Base-by-base conservation (phyloP, 1,140 invertebrate species). In the Diabrotica virgifera region DNA sequence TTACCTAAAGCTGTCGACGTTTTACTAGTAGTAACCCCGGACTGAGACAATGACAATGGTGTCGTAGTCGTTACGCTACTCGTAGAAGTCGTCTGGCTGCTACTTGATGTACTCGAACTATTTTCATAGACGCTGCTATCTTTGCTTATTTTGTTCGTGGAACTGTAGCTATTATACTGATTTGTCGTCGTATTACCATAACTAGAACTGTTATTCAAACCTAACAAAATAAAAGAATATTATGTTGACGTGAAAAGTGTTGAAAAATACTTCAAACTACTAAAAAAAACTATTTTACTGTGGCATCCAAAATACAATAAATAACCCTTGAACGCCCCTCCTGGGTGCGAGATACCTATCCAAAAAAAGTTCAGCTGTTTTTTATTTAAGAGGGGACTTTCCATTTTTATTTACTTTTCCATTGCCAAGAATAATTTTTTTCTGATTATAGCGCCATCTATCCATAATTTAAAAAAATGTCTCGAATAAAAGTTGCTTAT, bases 81-180 rank as follows among this genome's bases (percentile, higher is more conserved):
- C 24, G 84, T 80, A 46, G 40, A 46, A 10, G 40, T 46, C 37
- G 81, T 82, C 4, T 83, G 79, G 5, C 81, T 77, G 12, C 81
- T 76, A 62, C 70, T 82, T 59, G 78, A 83, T 1, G 77, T 78
- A n/a, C 79, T 79, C 40, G 80, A 80, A 56, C 81, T 80, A 60
- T 77, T 83, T 69, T 76, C 84, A 63, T 84, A 85, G 37, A 85
- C 85, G 40, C 81, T 81, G 58, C 82, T 83, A 65, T 84, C 85
- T 69, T 84, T 83, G 37, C 77, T 80, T 36, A 84, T 67, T 72
- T 84, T 84, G 60, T 81, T 82, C 62, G 80, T 77, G 52, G 80
- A 75, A 68, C 73, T 76, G 68, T 79, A 79, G 62, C 68, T 78
- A 61, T 76, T 78, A 68, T 79, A 79, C 52, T 79, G 77, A 62